Evolutionary conservation across 1,140 invertebrate species (phyloP), one percentile per base, ranked within the genome.

Genomic region (Conus betulinus): DNA sequence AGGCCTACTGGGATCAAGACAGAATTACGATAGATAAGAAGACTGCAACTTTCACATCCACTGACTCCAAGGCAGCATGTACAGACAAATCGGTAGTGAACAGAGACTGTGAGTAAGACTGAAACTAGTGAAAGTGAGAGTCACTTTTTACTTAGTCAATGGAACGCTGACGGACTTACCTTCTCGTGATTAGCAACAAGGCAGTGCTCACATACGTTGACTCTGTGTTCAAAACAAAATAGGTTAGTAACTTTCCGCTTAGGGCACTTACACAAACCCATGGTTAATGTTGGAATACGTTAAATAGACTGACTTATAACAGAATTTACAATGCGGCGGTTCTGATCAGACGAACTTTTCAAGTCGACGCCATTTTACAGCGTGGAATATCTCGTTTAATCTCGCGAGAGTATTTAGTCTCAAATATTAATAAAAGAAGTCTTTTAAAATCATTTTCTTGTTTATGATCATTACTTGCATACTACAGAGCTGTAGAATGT

Each of bases 181-280:
- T 98, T 98, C 55, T 98, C 97, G 96, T 99, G 99, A 95, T 98
- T 98, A 91, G 97, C 97, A 57, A 99, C 98, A 97, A 99, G 97
- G 96, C 99, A 99, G 96, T 98, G 97, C 96, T 99, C 99, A 95
- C 99, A 99, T 94, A 99, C 99, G 97, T 99, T 99, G 4, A 99
- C 98, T 93, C 98, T 96, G 95, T 99, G 99, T 95, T 99, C 98
- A 95, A 99, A 99, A 96, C 99, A 99, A 96, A 99, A 99, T 94
- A 99, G 97, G 96, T 98, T 99, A 82, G 99, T 99, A 53, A 99
- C 98, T 96, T 97, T 97, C 93, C 97, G 96, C 95, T 99, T 99
- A 20, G 98, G 98, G 96, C 99, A 99, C 95, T 99, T 99, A 96
- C 99, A 99, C 51, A 99, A 96, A 81, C 99, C 99, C 99, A 99